Evolutionary conservation across 2,888 invertebrate genomes (phyloP).

Genomic region (Lumbricus terrestris): DNA sequence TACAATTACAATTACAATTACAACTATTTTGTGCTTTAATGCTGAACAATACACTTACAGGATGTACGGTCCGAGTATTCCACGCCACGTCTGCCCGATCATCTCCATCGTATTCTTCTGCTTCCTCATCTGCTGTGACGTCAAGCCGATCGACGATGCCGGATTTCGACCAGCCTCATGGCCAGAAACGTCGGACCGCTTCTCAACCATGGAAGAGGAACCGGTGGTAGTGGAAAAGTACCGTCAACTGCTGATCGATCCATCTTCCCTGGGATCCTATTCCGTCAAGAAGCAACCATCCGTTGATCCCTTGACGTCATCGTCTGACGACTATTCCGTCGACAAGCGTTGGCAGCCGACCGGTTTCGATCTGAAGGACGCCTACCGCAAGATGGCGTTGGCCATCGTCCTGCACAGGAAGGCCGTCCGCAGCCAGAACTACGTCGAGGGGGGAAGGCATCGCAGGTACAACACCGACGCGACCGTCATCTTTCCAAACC

Average conservation of each 20-base stretch:
- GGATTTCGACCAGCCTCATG: neutral
- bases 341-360: slow-evolving; percentile 6
- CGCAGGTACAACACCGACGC: neutral
- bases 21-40: too few species aligned
- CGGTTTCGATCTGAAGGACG: slow-evolving; percentile 13
- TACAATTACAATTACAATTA: too few species aligned
- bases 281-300: neutral
- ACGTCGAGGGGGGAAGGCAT: neutral
- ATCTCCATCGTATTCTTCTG: neutral
- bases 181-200: too few species aligned
- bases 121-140: neutral
- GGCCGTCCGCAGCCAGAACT: neutral
- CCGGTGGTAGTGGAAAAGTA: neutral
- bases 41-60: neutral
- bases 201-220: neutral
- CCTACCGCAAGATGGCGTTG: slow-evolving; percentile 5
- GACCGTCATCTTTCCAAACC: neutral
- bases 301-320: neutral
- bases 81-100: neutral
- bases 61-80: neutral
- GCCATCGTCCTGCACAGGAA: slow-evolving; percentile 3
- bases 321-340: neutral
- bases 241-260: neutral
- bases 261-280: neutral
- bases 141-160: neutral